Evolutionary conservation across 2,113 vertebrate species (phyloP).

Genomic region (Mesocricetus auratus): DNA sequence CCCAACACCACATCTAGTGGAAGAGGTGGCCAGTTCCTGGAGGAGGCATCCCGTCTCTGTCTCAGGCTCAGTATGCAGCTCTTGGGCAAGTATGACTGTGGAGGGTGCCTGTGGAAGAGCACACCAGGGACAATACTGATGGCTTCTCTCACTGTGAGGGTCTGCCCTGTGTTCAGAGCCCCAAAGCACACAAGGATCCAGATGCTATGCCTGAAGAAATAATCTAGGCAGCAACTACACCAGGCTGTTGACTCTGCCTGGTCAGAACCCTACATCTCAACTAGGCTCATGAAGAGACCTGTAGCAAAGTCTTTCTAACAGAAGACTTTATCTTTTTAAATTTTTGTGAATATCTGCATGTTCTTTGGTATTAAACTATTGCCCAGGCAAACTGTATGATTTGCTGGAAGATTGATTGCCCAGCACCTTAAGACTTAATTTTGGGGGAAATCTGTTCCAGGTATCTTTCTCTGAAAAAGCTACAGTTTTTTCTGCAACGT

Average conservation of each 20-base stretch:
- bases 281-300: neutral
- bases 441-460: neutral
- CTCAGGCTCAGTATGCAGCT: neutral
- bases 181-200: neutral
- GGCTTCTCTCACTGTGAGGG: neutral
- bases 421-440: neutral
- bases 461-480: neutral
- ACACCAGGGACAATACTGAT: too few species aligned
- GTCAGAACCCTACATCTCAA: neutral
- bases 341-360: neutral
- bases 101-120: neutral
- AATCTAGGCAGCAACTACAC: neutral
- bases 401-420: neutral
- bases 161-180: too few species aligned
- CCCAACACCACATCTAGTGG: too few species aligned
- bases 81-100: neutral
- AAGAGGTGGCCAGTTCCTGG: neutral
- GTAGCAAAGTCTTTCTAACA: neutral
- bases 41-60: neutral
- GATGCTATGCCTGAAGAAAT: neutral
- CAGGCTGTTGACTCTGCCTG: neutral
- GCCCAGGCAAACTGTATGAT: neutral
- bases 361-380: neutral
- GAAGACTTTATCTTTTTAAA: neutral
- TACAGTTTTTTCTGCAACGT: neutral